phyloP scores from a whole-genome alignment of 2,888 invertebrate genomes.

The Ectropis crepuscularia region DNA sequence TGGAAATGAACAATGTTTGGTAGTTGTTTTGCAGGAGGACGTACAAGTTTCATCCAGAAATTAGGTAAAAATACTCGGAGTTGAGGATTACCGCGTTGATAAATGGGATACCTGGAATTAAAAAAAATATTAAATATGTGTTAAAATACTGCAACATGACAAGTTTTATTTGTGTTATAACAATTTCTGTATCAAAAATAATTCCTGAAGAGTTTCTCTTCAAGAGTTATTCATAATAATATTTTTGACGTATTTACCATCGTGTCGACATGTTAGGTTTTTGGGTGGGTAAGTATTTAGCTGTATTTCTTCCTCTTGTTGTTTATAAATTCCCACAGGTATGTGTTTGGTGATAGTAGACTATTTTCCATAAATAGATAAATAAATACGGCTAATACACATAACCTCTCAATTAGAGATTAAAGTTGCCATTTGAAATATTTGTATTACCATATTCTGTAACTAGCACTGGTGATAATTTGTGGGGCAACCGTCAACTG shows the following conservation, averaged over 20 bases:
- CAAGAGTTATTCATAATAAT: too few relatives aligned
- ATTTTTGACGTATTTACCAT: conserved; percentile 61
- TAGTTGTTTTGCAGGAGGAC: conserved; percentile 87
- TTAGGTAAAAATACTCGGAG: conserved; percentile 96
- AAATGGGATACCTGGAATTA: conserved; percentile 92
- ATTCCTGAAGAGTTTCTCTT: background rate
- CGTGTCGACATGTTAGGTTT: conserved; percentile 71
- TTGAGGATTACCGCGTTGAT: conserved; percentile 97
- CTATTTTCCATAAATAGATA: too few relatives aligned
- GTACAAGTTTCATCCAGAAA: conserved; percentile 98
- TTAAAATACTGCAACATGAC: too few relatives aligned
- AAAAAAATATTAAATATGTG: background rate
- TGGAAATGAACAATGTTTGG: conserved; percentile 94
- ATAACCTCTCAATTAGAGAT: too few relatives aligned
- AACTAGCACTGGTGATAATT: too few relatives aligned
- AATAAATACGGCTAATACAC: too few relatives aligned
- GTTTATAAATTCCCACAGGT: too few relatives aligned
- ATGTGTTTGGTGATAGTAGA: too few relatives aligned
- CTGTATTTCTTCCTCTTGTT: too few relatives aligned
- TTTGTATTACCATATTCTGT: too few relatives aligned
- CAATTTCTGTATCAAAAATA: background rate
- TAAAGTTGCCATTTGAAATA: too few relatives aligned
- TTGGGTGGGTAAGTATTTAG: background rate
- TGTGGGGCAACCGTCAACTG: too few relatives aligned
- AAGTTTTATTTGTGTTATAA: background rate